Evolutionary conservation across 2,113 vertebrate species (phyloP), one percentile per base, ranked within the genome.

Genomic region (Echinops telfairi): DNA sequence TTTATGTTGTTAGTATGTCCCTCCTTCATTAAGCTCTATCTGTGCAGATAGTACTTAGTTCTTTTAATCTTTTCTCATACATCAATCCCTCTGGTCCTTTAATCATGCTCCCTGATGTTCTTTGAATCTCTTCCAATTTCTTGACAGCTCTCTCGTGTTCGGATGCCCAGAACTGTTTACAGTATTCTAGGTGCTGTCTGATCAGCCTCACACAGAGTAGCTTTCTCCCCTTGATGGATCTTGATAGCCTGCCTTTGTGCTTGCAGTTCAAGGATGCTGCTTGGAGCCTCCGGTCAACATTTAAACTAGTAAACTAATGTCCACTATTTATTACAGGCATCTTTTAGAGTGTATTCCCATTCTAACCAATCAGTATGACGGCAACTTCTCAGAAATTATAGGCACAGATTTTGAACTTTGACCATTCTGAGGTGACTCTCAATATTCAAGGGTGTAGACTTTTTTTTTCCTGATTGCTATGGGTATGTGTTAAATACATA

Each of bases 111-210:
- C 95, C 93, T 86, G 97, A 97, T 95, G 96, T 90, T 97, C 95
- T 96, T 97, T 98, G 97, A 98, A 97, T 83, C 95, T 70, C 57
- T 90, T 98, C 98, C 98, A 98, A 97, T 96, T 77, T 97, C 96
- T 97, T 98, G 97, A 98, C 97, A 98, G 73, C 77, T 84, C 95
- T 97, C 97, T 97, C 86, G 19, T 97, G 95, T 96, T 86, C 96
- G 96, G 96, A 96, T 96, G 92, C 96, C 97, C 97, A 96, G 96
- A 97, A 94, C 88, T 97, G 97, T 97, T 96, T 97, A 95, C 83
- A 89, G 96, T 96, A 95, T 98, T 97, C 94, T 96, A 92, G 96
- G 92, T 96, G 81, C 93, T 97, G 96, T 96, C 95, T 97, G 92
- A 64, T 89, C 97, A 95, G 92, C 77, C 88, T 96, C 95, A 95